Conservation (phyloP, 1,140 invertebrate genomes). For the Bemisia tabaci region DNA sequence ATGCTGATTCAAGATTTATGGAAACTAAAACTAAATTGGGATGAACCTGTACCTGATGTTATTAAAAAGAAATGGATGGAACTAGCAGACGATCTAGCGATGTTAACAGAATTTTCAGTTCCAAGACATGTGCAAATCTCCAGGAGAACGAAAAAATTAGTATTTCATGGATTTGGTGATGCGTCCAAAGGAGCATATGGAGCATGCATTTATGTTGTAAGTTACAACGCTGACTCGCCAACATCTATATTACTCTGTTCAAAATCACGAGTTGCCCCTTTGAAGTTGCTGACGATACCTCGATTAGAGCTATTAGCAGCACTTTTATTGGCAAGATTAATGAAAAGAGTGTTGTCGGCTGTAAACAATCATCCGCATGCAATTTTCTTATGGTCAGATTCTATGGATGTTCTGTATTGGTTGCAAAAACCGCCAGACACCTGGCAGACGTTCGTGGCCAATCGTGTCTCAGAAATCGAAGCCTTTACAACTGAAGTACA, state of each 20-base stretch:
- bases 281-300: conserved; percentile 25
- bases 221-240: conserved; percentile 3
- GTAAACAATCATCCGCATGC: conserved; percentile 4
- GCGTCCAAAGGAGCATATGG: conserved; percentile 29
- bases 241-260: conserved; percentile 19
- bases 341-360: conserved; percentile 17
- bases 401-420: conserved; percentile 20
- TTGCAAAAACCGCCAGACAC: conserved; percentile 8
- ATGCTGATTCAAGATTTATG: conserved; percentile 31
- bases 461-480: conserved; percentile 27
- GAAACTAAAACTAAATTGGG: conserved; percentile 7
- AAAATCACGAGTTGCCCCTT: conserved; percentile 28
- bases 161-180: conserved; percentile 30
- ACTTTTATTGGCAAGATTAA: conserved; percentile 21
- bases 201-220: conserved; percentile 28
- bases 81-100: background rate
- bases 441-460: conserved; percentile 24
- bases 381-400: conserved; percentile 20
- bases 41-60: background rate
- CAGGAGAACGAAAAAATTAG: background rate
- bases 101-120: background rate
- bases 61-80: background rate
- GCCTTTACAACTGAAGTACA: conserved; percentile 12
- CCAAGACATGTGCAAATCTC: background rate
- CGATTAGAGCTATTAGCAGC: conserved; percentile 27